Conservation (phyloP, 1,140 invertebrate genomes). For the Megalopta genalis region DNA sequence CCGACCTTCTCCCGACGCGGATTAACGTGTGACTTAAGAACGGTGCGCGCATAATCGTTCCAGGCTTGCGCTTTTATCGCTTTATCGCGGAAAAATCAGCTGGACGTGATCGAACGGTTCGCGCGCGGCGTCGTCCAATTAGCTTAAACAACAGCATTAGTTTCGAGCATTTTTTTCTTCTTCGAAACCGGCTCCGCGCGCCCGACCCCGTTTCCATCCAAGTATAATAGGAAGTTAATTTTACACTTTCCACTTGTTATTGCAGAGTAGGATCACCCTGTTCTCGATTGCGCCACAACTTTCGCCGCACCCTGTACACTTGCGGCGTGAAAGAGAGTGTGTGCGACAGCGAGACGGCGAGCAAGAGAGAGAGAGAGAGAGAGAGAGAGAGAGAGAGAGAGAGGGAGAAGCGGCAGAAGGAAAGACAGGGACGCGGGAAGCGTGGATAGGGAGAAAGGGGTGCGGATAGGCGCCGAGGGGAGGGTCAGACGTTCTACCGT, state of each 20-base stretch:
- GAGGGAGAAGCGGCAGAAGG: constrained; percentile 3
- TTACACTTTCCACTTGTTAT: neutral
- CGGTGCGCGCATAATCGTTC: too few relatives aligned
- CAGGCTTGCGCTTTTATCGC: too few relatives aligned
- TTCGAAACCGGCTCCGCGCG: too few relatives aligned
- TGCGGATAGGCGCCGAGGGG: constrained; percentile 19
- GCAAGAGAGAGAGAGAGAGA: neutral
- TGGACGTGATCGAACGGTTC: too few relatives aligned
- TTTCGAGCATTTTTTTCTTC: too few relatives aligned
- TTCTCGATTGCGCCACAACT: constrained; percentile 10
- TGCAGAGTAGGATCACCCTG: neutral
- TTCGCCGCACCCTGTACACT: constrained; percentile 27
- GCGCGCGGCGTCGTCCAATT: too few relatives aligned
- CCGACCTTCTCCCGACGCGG: too few relatives aligned
- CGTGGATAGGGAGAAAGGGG: constrained; percentile 54
- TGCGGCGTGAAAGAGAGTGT: neutral
- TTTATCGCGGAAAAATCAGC: too few relatives aligned
- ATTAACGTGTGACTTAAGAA: too few relatives aligned
- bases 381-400: neutral
- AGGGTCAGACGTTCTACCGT: constrained; percentile 61
- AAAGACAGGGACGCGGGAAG: constrained; percentile 32
- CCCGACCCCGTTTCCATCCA: too few relatives aligned
- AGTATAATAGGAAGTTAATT: neutral
- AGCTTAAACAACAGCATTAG: too few relatives aligned
- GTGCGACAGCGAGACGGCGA: too few relatives aligned